Percentiles rank a stretch among this genome's conserved stretches.
Conservation (phyloP, 2,113 vertebrate genomes). For the Mobula birostris region DNA sequence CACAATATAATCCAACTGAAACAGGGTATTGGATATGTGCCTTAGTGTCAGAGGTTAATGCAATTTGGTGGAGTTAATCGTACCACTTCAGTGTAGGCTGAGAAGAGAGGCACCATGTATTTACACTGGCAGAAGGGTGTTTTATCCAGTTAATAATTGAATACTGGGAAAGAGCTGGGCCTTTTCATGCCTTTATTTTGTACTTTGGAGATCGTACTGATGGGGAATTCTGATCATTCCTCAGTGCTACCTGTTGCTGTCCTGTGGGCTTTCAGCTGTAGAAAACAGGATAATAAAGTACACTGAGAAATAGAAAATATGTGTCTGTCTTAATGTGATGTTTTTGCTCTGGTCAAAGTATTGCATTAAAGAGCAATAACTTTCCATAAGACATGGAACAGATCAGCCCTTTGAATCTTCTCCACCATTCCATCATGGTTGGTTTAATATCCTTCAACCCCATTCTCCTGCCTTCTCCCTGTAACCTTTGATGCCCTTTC, state of each 20-base stretch:
- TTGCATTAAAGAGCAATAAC: too few relatives aligned
- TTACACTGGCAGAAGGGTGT: constrained; percentile 38
- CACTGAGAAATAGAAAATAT: constrained; percentile 50
- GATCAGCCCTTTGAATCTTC: too few relatives aligned
- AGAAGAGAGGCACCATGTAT: constrained; percentile 36
- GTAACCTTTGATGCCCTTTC: too few relatives aligned
- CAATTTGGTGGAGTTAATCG: constrained; percentile 54
- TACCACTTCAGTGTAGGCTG: constrained; percentile 29
- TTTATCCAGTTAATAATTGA: constrained; percentile 38
- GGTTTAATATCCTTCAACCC: too few relatives aligned
- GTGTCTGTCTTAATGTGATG: neutral
- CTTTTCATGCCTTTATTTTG: constrained; percentile 38
- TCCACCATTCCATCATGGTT: too few relatives aligned
- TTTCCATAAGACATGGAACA: too few relatives aligned
- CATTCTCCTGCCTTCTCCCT: too few relatives aligned
- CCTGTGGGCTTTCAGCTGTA: constrained; percentile 64
- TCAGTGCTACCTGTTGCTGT: constrained; percentile 67
- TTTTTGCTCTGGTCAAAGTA: too few relatives aligned
- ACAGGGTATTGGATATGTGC: constrained; percentile 67
- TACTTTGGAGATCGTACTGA: constrained; percentile 38
- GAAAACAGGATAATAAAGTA: constrained; percentile 70
- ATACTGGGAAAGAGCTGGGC: constrained; percentile 26
- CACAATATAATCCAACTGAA: constrained; percentile 43
- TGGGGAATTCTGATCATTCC: constrained; percentile 61
- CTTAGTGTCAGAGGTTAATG: constrained; percentile 63